Evolutionary conservation across 2,113 vertebrate genomes (phyloP).

Genomic region (Triplophysa dalaica): DNA sequence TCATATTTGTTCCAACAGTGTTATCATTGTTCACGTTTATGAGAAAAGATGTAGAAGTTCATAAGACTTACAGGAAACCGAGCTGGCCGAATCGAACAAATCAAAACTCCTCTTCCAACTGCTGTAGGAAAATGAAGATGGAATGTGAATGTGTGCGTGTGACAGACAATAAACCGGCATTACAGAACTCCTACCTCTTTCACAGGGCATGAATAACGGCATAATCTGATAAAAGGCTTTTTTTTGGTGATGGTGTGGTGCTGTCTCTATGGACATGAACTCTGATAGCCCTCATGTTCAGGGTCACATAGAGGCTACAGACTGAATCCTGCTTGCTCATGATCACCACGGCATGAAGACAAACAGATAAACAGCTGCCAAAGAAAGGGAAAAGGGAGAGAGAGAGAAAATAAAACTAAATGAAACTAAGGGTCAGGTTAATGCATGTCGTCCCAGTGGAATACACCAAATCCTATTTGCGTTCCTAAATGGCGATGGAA

Average conservation of each 20-base stretch:
- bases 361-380: conserved; percentile 44
- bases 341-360: conserved; percentile 44
- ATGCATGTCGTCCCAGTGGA: conserved; percentile 40
- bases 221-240: conserved; percentile 37
- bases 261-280: conserved; percentile 34
- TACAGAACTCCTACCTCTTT: conserved; percentile 33
- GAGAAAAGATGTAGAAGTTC: background rate
- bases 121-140: conserved; percentile 24
- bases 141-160: conserved; percentile 5
- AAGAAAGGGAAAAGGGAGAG: conserved; percentile 62
- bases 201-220: conserved; percentile 14
- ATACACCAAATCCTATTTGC: conserved; percentile 52
- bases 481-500: conserved; percentile 41
- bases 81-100: conserved; percentile 3
- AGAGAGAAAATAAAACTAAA: conserved; percentile 48
- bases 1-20: background rate
- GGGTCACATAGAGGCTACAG: conserved; percentile 44
- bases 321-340: conserved; percentile 40
- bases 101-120: conserved; percentile 20
- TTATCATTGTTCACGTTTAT: background rate
- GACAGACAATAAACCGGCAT: conserved; percentile 35
- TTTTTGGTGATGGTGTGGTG: conserved; percentile 21
- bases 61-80: conserved; percentile 24
- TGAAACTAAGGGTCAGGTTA: conserved; percentile 30
- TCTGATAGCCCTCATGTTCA: conserved; percentile 36